Percentiles rank a stretch among this genome's conserved stretches.
phyloP scores from a whole-genome alignment of 2,797 vertebrate genomes.

The Cuculus canorus region DNA sequence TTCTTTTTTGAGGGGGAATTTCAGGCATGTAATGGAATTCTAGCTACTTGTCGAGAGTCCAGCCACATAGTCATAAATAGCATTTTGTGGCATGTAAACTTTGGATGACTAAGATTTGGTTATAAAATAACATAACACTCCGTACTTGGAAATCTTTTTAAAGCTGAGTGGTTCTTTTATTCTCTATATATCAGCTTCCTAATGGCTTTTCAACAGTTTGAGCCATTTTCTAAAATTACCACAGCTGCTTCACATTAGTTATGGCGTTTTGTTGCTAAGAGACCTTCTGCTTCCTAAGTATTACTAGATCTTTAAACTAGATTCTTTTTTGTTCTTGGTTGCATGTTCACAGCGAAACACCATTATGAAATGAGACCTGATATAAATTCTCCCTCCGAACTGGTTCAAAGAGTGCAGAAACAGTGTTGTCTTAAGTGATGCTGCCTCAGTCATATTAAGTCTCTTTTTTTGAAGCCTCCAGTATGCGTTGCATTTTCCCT shows the following conservation, averaged over 20 bases:
- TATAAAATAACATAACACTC: conserved; percentile 78
- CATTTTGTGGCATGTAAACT: conserved; percentile 74
- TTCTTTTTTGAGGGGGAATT: conserved; percentile 61
- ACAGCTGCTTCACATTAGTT: conserved; percentile 81
- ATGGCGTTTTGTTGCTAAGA: conserved; percentile 73
- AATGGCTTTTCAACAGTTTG: conserved; percentile 82
- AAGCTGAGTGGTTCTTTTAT: conserved; percentile 80
- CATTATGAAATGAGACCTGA: neutral
- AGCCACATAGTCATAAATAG: conserved; percentile 71
- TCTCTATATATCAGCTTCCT: conserved; percentile 81
- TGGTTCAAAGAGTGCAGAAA: neutral
- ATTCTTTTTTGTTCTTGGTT: conserved; percentile 33
- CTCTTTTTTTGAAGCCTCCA: neutral
- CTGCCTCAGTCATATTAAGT: neutral
- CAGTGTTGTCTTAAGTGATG: neutral
- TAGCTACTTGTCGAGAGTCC: conserved; percentile 65
- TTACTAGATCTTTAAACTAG: conserved; percentile 61
- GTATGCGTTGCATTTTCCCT: neutral
- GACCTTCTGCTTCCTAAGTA: conserved; percentile 69
- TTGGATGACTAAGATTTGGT: conserved; percentile 74
- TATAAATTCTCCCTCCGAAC: neutral
- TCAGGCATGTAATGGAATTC: conserved; percentile 70
- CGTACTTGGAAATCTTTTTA: conserved; percentile 76
- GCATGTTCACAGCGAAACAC: conserved; percentile 45
- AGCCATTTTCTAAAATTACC: conserved; percentile 77